Evolutionary conservation across 2,888 invertebrate species (phyloP), one percentile per base, ranked within the genome.

Genomic region (Thymelicus sylvestris): DNA sequence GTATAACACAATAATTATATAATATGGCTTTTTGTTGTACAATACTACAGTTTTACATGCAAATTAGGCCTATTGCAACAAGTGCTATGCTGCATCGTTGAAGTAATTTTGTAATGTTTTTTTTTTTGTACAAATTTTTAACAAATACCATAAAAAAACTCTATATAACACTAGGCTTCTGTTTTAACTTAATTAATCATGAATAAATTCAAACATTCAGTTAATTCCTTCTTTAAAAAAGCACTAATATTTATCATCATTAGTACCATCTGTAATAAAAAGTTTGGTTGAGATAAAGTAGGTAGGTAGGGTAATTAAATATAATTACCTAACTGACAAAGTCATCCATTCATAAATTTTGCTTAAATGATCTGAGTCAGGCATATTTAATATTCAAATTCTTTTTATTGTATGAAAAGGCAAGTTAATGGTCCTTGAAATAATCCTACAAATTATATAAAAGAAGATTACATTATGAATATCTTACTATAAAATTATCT

Each of bases 1-100:
- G 66, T 66, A 47, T 66, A 66, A 66, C 19, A 52, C 8, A 48
- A 13, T 31, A 66, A 31, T 59, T 47, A n/a, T 52, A 38, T 47
- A 19, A 59, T n/a, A n/a, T 10, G 24, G 24, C 57, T 59, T 47
- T 59, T 47, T 6, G 8, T 59, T 41, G 66, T 44, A 66, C 66
- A 66, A 66, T 57, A n/a, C 44, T 44, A 65, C 6, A 7, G 66
- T 24, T 13, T 24, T 44, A 44, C 57, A 57, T 66, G 57, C 66
- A 59, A 66, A 57, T 59, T 59, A 57, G 13, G 57, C 19, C 4
- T 44, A 39, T 39, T 59, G 39, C 59, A 59, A 59, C 38, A 38
- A 39, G 59, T 8, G 3, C n/a, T 38, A 10, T 61, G 47, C 48
- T 38, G 13, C 48, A 62, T 55, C 38, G 24, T 65, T 67, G 15